These are phyloP conservation scores for Delphinus delphis DNA, from an alignment of 2,113 vertebrate species.

Conservation along the genomic window DNA sequence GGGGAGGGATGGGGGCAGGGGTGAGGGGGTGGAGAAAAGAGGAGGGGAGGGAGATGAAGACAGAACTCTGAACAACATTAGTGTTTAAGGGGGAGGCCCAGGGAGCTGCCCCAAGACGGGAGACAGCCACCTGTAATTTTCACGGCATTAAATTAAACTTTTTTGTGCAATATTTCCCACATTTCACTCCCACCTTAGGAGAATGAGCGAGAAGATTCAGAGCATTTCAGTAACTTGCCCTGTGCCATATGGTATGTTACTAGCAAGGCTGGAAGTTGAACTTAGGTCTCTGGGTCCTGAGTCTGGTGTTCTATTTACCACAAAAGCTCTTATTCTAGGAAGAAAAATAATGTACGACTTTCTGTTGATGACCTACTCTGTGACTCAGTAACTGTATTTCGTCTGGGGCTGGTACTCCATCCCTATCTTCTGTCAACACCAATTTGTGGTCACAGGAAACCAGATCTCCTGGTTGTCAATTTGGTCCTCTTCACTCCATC, in stretches of 20 bases:
- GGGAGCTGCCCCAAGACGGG: background rate
- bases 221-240: background rate
- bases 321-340: background rate
- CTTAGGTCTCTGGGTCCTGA: background rate
- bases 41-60: background rate
- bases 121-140: background rate
- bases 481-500: background rate
- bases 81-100: background rate
- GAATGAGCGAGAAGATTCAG: background rate
- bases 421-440: background rate
- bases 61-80: background rate
- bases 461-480: background rate
- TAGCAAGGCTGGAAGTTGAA: background rate
- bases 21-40: too few species aligned
- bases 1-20: fast-evolving
- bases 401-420: background rate
- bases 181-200: background rate
- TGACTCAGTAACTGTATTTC: background rate
- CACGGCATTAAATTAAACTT: background rate
- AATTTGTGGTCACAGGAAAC: background rate
- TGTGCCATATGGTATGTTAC: background rate
- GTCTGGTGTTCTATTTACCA: background rate
- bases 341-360: background rate
- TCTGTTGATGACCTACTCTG: background rate
- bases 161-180: background rate